Evolutionary conservation across 2,113 vertebrate genomes (phyloP), one percentile per base, ranked within the genome.

Genomic region (Oplegnathus fasciatus): DNA sequence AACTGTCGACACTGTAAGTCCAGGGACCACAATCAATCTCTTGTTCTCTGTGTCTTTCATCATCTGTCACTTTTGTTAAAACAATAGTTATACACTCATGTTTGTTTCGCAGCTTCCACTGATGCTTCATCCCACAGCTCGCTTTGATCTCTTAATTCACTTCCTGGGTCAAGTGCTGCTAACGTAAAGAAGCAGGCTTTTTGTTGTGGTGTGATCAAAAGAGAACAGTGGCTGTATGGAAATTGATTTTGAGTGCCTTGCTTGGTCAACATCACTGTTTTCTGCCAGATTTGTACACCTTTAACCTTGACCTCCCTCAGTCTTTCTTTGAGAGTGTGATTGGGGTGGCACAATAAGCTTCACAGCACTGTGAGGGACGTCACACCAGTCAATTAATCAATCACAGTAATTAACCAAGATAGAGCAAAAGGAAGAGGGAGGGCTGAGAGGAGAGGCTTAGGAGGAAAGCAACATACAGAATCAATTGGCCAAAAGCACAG

Each of bases 321-420:
- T 34, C 65, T 84, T 75, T 65, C 60, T 87, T 83, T 67, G 37
- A 65, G 64, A 60, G 17, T 30, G 60, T 70, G 68, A 78, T 54
- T 34, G 60, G 70, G 52, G 74, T 34, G 65, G 69, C 65, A 55
- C 52, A 15, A 3, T 52, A 46, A 44, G 78, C 80, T 64, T 75
- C 73, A 78, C 44, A 32, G 75, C 73, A 76, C 78, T 18, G 62
- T 32, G 64, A 80, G 74, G 1, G 24, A 83, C 46, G 69, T 73
- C 73, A 60, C 37, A 28, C 32, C 1, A 68, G 75, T 90, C 70
- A 58, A 85, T 90, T 76, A 91, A 91, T 93, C 90, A 90, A 85
- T 93, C 85, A 55, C 58, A 75, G 68, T 85, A 91, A 94, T 94
- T 88, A 93, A 77, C 65, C 42, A 11, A n/a, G 85, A 89, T 70